These are phyloP conservation scores for Sinella curviseta DNA, from an alignment of 1,140 invertebrate genomes.

Conservation along the genomic window DNA sequence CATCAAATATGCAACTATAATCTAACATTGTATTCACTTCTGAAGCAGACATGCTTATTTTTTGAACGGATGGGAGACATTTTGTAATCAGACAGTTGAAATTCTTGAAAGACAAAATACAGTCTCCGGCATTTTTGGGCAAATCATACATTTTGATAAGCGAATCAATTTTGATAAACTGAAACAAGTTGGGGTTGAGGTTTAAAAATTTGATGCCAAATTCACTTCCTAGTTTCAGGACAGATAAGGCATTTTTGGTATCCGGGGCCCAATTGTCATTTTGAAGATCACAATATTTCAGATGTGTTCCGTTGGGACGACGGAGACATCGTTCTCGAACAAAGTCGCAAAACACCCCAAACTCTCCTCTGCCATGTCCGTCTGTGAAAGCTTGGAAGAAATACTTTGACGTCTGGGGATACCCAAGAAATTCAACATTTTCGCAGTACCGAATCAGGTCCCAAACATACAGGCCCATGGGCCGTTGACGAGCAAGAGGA, in stretches of 20 bases:
- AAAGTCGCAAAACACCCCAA: slow-evolving; percentile 13
- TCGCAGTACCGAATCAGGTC: neutral
- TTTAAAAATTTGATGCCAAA: slow-evolving; percentile 1
- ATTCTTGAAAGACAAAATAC: neutral
- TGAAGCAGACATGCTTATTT: neutral
- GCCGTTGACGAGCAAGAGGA: neutral
- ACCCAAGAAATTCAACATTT: neutral
- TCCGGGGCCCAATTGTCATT: slow-evolving; percentile 12
- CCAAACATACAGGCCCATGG: slow-evolving; percentile 10
- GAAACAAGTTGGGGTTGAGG: neutral
- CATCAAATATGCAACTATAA: slow-evolving; percentile 4
- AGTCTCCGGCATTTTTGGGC: neutral
- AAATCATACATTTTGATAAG: slow-evolving; percentile 8
- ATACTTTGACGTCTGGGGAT: neutral
- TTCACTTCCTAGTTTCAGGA: neutral
- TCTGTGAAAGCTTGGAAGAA: slow-evolving; percentile 5
- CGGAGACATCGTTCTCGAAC: neutral
- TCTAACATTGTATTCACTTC: slow-evolving; percentile 5
- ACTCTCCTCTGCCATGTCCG: neutral
- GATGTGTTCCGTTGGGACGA: neutral
- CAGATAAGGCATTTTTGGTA: neutral
- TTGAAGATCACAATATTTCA: neutral
- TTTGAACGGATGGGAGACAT: neutral
- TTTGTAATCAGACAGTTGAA: slow-evolving; percentile 9
- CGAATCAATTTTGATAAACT: neutral